Evolutionary conservation across 1,140 invertebrate genomes (phyloP).

Genomic region (Oncopodura yosiiana): DNA sequence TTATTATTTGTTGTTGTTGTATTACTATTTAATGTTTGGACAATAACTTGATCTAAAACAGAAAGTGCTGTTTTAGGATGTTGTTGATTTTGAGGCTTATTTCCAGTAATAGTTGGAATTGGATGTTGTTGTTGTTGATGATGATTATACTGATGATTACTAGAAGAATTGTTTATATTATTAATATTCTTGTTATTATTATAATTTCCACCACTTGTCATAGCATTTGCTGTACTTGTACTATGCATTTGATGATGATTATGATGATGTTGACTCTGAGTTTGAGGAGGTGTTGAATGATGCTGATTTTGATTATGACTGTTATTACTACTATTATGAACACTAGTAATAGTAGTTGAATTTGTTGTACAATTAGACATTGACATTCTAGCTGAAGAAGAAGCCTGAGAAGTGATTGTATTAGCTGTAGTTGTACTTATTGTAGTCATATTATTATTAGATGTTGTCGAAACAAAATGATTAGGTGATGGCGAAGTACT

Average conservation of each 20-base stretch:
- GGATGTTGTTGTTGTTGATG: conserved; percentile 15
- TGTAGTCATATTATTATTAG: background rate
- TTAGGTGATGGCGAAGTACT: conserved; percentile 3
- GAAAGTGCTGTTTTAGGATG: conserved; percentile 15
- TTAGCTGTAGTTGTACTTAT: background rate
- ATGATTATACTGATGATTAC: background rate
- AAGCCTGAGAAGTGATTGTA: background rate
- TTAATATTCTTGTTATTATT: background rate
- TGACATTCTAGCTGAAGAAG: background rate
- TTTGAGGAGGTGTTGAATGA: no score
- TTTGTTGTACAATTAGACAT: background rate
- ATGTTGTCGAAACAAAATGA: no score
- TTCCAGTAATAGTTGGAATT: conserved; percentile 4
- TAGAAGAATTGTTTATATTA: background rate
- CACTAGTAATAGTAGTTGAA: background rate
- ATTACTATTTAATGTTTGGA: conserved; percentile 23
- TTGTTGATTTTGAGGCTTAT: conserved; percentile 7
- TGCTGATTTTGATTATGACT: background rate
- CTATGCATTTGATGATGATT: conserved; percentile 6
- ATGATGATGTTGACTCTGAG: background rate
- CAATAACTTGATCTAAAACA: conserved; percentile 22
- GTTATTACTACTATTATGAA: background rate
- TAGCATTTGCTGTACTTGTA: conserved; percentile 5
- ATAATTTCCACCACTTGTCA: background rate
- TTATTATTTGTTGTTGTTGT: conserved; percentile 12